Base-by-base conservation (phyloP, 2,113 vertebrate species). In the Poeciliopsis prolifica region DNA sequence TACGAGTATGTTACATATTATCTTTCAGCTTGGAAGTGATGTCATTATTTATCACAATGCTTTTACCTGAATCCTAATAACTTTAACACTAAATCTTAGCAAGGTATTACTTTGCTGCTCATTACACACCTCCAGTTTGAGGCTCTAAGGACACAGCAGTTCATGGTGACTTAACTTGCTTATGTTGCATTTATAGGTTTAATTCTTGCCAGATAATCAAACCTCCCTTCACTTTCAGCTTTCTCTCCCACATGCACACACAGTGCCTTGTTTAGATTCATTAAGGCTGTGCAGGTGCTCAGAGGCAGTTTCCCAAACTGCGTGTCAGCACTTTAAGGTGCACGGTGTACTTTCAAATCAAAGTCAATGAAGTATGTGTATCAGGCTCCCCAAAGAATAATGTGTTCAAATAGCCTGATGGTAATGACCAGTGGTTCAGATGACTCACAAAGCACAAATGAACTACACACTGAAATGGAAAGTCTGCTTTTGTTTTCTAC, bases 211-310 rank as follows among this genome's bases (percentile, higher is more conserved):
- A 70, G 51, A 24, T 51, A 40, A 81, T 69, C 72, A 54, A 78
- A 72, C 58, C 63, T 74, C 28, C 67, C 68, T 37, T 51, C 13
- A 19, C 10, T 29, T 26, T 75, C 28, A 72, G 35, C 33, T 1
- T 17, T 51, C 5, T 63, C 54, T 83, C 81, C 68, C 77, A 81
- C 77, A 81, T 72, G 68, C 35, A 68, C 7, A 48, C 58, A 19
- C 65, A 84, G 76, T 72, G 69, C 72, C 69, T 80, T 90, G 89
- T 91, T 91, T 89, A 65, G 66, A 67, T 87, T 92, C 92, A 94
- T 94, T 93, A 94, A 88, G 62, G 67, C 70, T 42, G 63, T 61
- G 86, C 67, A 51, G 82, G 78, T 60, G 77, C 61, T 65, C 62
- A 66, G 44, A 69, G 9, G 68, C 54, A 70, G 28, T 61, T 19